Evolutionary conservation across 2,888 invertebrate species (phyloP).

Genomic region (Ryuthela nishihirai): DNA sequence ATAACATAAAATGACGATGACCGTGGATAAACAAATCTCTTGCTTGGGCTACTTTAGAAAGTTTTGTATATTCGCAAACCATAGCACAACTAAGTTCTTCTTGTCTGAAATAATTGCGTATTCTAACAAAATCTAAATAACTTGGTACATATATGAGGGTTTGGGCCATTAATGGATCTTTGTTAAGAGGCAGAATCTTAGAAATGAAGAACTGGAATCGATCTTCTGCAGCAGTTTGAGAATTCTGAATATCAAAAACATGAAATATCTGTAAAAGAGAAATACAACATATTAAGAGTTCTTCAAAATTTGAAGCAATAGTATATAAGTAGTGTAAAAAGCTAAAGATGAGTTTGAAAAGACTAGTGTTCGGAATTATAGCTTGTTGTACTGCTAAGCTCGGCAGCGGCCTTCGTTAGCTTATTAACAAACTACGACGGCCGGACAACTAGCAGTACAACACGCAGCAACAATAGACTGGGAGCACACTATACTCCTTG

Average conservation of each 20-base stretch:
- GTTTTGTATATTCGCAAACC: slow-evolving; percentile 88
- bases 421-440: no score
- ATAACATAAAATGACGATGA: slow-evolving; percentile 81
- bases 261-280: slow-evolving; percentile 62
- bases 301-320: no score
- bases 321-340: no score
- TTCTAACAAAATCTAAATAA: slow-evolving; percentile 91
- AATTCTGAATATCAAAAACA: slow-evolving; percentile 63
- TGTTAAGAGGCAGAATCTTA: slow-evolving; percentile 73
- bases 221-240: slow-evolving; percentile 65
- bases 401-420: no score
- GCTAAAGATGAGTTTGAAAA: no score
- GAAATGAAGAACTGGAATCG: slow-evolving; percentile 79
- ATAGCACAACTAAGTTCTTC: slow-evolving; percentile 85
- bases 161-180: slow-evolving; percentile 71
- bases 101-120: slow-evolving; percentile 86
- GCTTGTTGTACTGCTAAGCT: no score
- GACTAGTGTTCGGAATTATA: no score
- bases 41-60: slow-evolving; percentile 79
- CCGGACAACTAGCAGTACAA: no score
- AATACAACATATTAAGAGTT: no score
- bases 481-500: no score
- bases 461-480: no score
- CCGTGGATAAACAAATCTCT: slow-evolving; percentile 91
- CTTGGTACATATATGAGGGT: slow-evolving; percentile 87